A percentile compares a stretch with the other conserved stretches of the same genome.
Conservation (phyloP, 2,888 invertebrate genomes). For the Yponomeuta evonymella region DNA sequence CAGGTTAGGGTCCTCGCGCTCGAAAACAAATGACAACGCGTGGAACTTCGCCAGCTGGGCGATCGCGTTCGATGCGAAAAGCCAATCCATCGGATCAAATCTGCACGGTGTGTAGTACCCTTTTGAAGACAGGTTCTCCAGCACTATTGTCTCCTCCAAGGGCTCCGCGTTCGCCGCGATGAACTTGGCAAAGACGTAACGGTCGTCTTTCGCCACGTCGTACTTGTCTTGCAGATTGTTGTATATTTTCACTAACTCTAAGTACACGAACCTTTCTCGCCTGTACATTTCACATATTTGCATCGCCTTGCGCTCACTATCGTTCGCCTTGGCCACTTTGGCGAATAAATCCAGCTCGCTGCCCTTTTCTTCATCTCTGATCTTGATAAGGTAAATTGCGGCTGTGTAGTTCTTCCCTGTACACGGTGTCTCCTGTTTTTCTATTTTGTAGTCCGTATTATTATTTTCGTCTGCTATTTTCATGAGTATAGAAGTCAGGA, state of each 20-base stretch:
- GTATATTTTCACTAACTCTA: conserved; percentile 14
- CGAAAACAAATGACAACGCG: conserved; percentile 19
- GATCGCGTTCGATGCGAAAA: conserved; percentile 15
- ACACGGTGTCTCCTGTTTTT: conserved; percentile 14
- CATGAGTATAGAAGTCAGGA: conserved; percentile 8
- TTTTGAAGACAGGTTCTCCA: conserved; percentile 17
- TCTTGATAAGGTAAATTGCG: conserved; percentile 13
- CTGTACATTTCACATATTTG: conserved; percentile 16
- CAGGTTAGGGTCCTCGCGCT: conserved; percentile 16
- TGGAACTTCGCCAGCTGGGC: conserved; percentile 18
- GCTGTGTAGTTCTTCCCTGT: conserved; percentile 18
- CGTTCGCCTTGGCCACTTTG: conserved; percentile 17
- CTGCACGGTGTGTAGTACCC: conserved; percentile 14
- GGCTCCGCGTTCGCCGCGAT: conserved; percentile 13
- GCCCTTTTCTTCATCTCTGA: conserved; percentile 11
- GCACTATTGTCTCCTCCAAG: conserved; percentile 17
- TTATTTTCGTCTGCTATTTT: conserved; percentile 15
- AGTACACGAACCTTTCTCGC: conserved; percentile 17
- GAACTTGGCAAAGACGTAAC: conserved; percentile 16
- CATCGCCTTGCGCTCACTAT: conserved; percentile 9
- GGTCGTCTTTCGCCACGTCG: conserved; percentile 14
- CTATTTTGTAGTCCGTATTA: conserved; percentile 8
- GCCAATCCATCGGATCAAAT: conserved; percentile 16
- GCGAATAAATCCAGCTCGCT: conserved; percentile 15
- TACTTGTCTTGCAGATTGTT: conserved; percentile 16